Conservation (phyloP, 2,888 invertebrate species). For the Cantharis nigra region DNA sequence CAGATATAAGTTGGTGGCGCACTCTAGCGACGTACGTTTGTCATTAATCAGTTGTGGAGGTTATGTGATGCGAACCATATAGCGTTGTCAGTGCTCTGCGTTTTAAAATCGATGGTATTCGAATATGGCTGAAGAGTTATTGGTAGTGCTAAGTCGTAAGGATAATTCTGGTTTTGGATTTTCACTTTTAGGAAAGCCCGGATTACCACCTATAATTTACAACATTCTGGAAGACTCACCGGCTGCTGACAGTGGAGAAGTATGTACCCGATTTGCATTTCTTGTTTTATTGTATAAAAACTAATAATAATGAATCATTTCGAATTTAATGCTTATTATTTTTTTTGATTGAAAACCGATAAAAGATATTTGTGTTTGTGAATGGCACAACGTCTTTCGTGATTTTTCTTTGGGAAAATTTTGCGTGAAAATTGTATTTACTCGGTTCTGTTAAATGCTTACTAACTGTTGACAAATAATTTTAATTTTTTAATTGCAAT, state of each 20-base stretch:
- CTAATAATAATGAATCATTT: neutral
- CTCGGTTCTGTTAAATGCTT: neutral
- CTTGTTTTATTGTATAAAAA: slow-evolving; percentile 22
- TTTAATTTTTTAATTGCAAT: neutral
- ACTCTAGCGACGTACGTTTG: slow-evolving; percentile 36
- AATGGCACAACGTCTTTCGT: neutral
- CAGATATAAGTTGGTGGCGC: slow-evolving; percentile 33
- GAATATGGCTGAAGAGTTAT: slow-evolving; percentile 85
- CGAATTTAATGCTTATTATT: neutral
- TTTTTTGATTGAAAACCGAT: neutral
- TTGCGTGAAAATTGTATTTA: neutral
- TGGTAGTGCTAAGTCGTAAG: slow-evolving; percentile 85
- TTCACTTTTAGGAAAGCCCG: slow-evolving; percentile 87
- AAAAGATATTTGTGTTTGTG: neutral
- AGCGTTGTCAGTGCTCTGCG: slow-evolving; percentile 40
- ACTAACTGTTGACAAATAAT: neutral
- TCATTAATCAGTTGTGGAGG: slow-evolving; percentile 49
- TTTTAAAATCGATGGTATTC: slow-evolving; percentile 51
- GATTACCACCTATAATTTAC: slow-evolving; percentile 91
- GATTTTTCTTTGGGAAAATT: neutral
- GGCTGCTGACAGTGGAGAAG: slow-evolving; percentile 88
- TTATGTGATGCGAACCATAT: slow-evolving; percentile 50
- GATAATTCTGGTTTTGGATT: slow-evolving; percentile 90
- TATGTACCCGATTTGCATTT: slow-evolving; percentile 55
- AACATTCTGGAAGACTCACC: slow-evolving; percentile 92